Base-by-base conservation (phyloP, 2,888 invertebrate genomes). In the Germaria angustata region DNA sequence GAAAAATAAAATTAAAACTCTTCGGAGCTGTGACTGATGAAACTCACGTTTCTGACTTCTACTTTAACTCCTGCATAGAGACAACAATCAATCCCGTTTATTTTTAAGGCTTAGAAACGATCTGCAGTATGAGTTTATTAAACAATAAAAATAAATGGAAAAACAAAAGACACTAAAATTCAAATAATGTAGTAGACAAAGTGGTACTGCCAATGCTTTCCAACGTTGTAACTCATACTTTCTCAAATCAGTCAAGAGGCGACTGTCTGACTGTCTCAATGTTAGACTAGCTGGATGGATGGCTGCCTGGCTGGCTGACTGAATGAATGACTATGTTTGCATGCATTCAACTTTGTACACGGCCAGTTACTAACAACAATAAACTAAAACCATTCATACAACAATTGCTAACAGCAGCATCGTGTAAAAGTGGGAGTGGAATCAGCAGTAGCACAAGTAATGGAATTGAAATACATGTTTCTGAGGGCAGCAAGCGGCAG, bases 131-230 rank as follows among this genome's bases (percentile, higher is more conserved):
- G 46, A 57, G 65, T 41, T 65, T 46, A 41, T 44, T 46, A 49
- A 79, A 73, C 78, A 75, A 72, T 65, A 78, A 75, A 79, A 73
- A 63, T 44, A 39, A 36, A 36, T 17, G 59, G 20, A 72, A 77
- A 72, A 69, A 65, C 36, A 66, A 82, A 79, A 76, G 59, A 79
- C 53, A 71, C 51, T 39, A 78, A 77, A 82, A 79, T 76, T 59
- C 69, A 75, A 82, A 79, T 79, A 79, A 82, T 79, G 73, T 75
- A 79, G 63, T 59, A 53, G 32, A 79, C 53, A 82, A 65, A 79
- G 65, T 76, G 79, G 75, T 82, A 66, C 72, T 71, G 79, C 51
- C 69, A 82, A 82, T 79, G 69, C 71, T 66, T 66, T 66, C 71
- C 36, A 82, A 75, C 65, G 65, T 75, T 75, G 66, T 79, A 65